Conservation (phyloP, 1,140 invertebrate genomes). For the Alviniconcha marisindica region DNA sequence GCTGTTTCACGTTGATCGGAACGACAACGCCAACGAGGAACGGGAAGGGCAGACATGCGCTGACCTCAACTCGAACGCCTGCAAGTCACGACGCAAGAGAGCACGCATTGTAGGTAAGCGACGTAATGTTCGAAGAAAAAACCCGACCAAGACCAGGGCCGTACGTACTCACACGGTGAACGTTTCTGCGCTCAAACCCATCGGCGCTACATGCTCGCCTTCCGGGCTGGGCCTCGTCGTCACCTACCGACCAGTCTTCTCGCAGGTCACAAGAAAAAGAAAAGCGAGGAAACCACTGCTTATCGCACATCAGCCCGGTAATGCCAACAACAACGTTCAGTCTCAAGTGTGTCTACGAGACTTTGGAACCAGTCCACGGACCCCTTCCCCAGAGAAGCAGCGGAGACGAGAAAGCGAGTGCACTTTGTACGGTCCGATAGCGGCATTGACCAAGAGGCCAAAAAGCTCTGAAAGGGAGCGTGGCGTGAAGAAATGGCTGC, state of each 20-base stretch:
- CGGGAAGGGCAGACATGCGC: background rate
- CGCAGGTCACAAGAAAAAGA: background rate
- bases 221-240: constrained; percentile 14
- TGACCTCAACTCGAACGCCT: background rate
- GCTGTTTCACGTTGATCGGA: too few relatives aligned
- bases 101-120: background rate
- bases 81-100: background rate
- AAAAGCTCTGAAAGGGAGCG: background rate
- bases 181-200: background rate
- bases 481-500: background rate
- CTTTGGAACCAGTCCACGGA: background rate
- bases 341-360: background rate
- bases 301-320: background rate
- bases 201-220: background rate
- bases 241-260: constrained; percentile 20
- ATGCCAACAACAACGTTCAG: constrained; percentile 2
- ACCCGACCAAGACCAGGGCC: background rate
- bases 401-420: background rate
- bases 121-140: too few relatives aligned
- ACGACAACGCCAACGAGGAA: background rate
- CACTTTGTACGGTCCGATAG: background rate
- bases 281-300: background rate
- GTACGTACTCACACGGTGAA: background rate
- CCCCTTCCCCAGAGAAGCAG: background rate
- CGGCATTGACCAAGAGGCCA: background rate